A percentile compares a stretch with the other conserved stretches of the same genome.
Evolutionary conservation across 2,113 vertebrate genomes (phyloP).

Genomic region (Mormyrus lacerda): DNA sequence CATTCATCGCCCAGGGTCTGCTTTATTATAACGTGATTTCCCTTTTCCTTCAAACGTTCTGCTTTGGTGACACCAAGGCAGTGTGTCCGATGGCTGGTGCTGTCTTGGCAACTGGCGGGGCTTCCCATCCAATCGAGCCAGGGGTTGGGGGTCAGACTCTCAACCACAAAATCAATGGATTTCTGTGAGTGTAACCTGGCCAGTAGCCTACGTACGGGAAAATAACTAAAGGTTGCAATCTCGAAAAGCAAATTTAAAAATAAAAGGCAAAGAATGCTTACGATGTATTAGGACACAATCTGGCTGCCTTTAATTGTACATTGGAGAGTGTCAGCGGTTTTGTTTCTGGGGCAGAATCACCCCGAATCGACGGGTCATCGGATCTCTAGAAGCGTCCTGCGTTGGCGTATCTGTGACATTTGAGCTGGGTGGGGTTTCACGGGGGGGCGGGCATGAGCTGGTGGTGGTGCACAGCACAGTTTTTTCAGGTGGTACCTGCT

Average conservation of each 20-base stretch:
- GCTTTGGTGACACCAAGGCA: neutral
- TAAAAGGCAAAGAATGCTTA: neutral
- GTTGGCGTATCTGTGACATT: neutral
- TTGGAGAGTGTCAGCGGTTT: neutral
- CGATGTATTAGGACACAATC: neutral
- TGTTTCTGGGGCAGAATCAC: neutral
- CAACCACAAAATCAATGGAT: neutral
- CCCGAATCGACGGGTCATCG: neutral
- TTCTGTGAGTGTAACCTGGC: neutral
- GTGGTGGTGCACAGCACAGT: neutral
- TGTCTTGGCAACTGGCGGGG: neutral
- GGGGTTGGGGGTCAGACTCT: no score
- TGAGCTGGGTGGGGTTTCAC: neutral
- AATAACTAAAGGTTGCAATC: neutral
- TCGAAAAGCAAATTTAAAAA: neutral
- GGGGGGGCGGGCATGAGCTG: neutral
- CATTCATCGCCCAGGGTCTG: neutral
- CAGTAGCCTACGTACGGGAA: neutral
- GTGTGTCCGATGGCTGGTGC: neutral
- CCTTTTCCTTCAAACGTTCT: neutral
- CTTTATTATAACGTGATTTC: neutral
- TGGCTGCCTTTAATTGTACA: neutral
- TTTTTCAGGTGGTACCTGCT: neutral
- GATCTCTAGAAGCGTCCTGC: neutral
- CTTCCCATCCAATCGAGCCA: neutral